These are phyloP conservation scores for Charanyca ferruginea DNA, from an alignment of 2,888 invertebrate species.

Conservation along the genomic window DNA sequence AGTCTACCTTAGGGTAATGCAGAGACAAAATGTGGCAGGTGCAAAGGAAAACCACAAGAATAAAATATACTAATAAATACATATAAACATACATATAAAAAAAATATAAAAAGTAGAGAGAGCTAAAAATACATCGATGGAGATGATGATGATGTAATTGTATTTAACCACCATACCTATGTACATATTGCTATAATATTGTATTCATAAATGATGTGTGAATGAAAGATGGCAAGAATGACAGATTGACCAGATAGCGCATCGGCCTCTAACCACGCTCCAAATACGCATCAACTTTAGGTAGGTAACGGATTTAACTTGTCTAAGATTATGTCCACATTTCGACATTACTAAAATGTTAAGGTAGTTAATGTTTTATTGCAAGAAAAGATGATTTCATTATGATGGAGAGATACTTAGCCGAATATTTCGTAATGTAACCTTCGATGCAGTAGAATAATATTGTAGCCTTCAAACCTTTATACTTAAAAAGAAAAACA, in stretches of 20 bases:
- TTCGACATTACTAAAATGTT: conserved; percentile 30
- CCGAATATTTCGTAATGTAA: background rate
- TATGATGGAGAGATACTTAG: background rate
- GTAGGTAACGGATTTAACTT: conserved; percentile 31
- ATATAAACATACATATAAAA: too few species aligned
- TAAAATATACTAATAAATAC: too few species aligned
- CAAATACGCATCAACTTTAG: conserved; percentile 41
- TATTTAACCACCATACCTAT: too few species aligned
- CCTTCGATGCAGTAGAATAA: background rate
- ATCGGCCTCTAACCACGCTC: conserved; percentile 52
- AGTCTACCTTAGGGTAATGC: too few species aligned
- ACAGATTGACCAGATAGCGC: conserved; percentile 3
- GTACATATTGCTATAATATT: background rate
- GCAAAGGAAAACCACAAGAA: too few species aligned
- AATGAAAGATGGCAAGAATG: background rate
- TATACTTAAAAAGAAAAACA: background rate
- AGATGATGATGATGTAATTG: too few species aligned
- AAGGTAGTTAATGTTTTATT: conserved; percentile 14
- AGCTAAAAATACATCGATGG: too few species aligned
- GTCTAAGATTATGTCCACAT: conserved; percentile 2
- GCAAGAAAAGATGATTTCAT: background rate
- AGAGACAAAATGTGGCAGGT: too few species aligned
- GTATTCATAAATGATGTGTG: background rate
- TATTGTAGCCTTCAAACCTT: background rate
- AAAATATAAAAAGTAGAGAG: too few species aligned